Percentiles rank a stretch among this genome's conserved stretches.
phyloP scores from a whole-genome alignment of 1,140 invertebrate species.

The Drosophila subobscura region DNA sequence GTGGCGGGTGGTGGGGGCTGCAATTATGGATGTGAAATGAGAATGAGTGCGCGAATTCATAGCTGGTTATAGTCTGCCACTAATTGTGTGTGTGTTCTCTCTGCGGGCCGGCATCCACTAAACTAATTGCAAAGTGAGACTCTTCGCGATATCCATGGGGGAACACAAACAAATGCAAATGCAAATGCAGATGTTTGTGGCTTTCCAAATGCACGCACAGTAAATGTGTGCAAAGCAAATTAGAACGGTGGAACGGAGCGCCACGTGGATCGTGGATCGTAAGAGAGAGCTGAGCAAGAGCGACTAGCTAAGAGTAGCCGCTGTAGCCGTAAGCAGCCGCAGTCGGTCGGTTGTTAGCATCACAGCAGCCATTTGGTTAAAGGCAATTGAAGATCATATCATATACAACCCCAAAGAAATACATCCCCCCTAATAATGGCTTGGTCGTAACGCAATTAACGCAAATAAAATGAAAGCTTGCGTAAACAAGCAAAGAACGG shows the following conservation, averaged over 20 bases:
- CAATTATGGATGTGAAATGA: neutral
- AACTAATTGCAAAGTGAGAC: constrained; percentile 60
- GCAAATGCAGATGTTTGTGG: neutral
- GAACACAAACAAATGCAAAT: constrained; percentile 1
- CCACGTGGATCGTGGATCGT: too few species aligned
- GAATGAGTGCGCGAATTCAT: neutral
- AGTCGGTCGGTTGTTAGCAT: too few species aligned
- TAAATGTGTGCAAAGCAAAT: neutral
- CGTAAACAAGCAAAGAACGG: too few species aligned
- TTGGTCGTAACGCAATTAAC: too few species aligned
- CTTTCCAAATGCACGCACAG: constrained; percentile 5
- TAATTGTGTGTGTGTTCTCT: constrained; percentile 50
- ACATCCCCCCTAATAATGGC: too few species aligned
- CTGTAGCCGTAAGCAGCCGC: too few species aligned
- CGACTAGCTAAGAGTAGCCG: too few species aligned
- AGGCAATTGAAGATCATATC: too few species aligned
- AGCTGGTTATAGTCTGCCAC: constrained; percentile 43
- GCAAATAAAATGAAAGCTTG: too few species aligned
- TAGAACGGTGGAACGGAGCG: neutral
- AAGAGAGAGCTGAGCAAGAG: too few species aligned
- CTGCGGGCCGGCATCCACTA: constrained; percentile 48
- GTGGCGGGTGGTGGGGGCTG: neutral
- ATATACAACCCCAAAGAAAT: too few species aligned
- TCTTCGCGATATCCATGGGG: constrained; percentile 22
- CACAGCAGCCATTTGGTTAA: too few species aligned